Evolutionary conservation across 2,797 vertebrate genomes (phyloP).

Genomic region (Lacerta viridis): DNA sequence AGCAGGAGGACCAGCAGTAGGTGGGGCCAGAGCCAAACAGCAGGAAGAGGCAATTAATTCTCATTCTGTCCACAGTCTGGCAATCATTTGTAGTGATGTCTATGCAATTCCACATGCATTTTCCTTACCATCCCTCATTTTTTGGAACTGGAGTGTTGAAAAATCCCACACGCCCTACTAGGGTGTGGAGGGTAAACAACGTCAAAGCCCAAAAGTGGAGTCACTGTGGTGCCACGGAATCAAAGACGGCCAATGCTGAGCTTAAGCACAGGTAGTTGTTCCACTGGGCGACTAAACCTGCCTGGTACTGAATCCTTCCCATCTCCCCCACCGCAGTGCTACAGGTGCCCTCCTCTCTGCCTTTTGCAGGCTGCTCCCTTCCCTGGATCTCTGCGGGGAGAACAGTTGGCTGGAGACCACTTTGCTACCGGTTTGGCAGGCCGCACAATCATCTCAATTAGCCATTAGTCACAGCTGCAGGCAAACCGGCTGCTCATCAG

Average conservation of each 20-base stretch:
- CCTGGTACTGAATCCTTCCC: not conserved
- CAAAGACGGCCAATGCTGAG: no score
- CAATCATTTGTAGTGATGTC: no score
- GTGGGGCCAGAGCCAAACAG: no score
- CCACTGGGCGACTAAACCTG: not conserved
- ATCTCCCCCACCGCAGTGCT: not conserved
- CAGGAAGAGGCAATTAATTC: no score
- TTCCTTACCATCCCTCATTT: no score
- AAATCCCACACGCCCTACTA: no score
- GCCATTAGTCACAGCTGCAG: constrained; percentile 17
- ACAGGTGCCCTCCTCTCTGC: not conserved
- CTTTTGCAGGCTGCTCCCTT: not conserved
- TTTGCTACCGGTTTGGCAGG: constrained; percentile 6
- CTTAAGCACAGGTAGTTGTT: not conserved
- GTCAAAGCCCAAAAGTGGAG: not conserved
- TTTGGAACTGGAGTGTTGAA: no score
- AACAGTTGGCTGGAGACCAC: constrained; percentile 15
- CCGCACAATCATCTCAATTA: constrained; percentile 28
- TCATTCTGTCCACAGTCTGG: no score
- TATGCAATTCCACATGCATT: no score
- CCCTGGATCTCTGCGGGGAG: not conserved
- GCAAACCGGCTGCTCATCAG: not conserved
- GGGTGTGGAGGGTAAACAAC: not conserved
- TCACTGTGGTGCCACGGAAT: not conserved
- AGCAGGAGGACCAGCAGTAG: no score